phyloP scores from a whole-genome alignment of 2,888 invertebrate species.

The Microchrysa polita region DNA sequence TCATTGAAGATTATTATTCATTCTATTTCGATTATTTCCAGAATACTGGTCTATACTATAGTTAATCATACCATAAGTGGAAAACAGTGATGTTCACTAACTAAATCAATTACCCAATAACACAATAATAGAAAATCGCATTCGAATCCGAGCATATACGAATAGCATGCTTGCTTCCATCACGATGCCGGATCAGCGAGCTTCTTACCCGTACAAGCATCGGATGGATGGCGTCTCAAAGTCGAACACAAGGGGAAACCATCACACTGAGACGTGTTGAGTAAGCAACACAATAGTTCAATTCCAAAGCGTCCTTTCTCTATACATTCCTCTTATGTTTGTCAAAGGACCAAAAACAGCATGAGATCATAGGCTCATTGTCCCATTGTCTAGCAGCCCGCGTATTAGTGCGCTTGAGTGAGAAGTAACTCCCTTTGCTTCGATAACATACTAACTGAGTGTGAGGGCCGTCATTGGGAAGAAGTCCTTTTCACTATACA shows the following conservation, averaged over 20 bases:
- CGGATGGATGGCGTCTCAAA: not conserved
- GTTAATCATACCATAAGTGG: no score
- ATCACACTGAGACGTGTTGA: not conserved
- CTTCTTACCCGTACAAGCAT: no score
- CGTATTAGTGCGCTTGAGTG: not conserved
- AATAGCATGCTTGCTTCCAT: no score
- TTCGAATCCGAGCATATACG: no score
- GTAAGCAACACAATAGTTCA: conserved; percentile 1
- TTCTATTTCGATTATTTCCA: no score
- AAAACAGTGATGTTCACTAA: no score
- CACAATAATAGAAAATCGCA: no score
- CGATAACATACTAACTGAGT: not conserved
- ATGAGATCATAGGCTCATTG: not conserved
- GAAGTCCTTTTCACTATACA: not conserved
- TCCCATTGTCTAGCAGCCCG: not conserved
- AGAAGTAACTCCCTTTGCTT: not conserved
- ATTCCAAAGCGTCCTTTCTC: not conserved
- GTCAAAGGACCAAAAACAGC: not conserved
- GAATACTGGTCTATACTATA: no score
- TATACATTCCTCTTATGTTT: not conserved
- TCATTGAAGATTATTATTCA: no score
- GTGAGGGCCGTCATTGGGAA: not conserved
- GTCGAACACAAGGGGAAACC: not conserved
- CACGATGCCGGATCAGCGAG: no score
- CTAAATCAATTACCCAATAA: no score